Conservation (phyloP, 2,797 vertebrate genomes). For the Spinibarbus caldwelli region DNA sequence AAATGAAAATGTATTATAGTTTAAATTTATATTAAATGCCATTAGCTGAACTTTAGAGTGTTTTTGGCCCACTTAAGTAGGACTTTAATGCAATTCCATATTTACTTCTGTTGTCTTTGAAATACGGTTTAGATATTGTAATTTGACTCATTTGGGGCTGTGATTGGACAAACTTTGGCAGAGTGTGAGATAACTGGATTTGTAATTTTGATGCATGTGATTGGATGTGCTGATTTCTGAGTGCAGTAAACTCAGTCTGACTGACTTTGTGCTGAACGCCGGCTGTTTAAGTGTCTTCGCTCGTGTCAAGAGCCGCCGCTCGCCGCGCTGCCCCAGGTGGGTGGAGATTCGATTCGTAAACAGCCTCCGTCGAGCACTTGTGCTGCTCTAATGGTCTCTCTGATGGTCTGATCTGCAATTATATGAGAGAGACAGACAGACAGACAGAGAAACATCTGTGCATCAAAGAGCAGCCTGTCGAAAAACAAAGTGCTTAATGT, state of each 20-base stretch:
- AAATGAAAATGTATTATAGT: too few relatives aligned
- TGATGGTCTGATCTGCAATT: slow-evolving; percentile 37
- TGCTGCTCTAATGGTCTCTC: slow-evolving; percentile 8
- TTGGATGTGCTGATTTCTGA: background rate
- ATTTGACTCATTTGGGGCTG: background rate
- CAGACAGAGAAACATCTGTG: slow-evolving; percentile 11
- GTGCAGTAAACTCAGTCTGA: background rate
- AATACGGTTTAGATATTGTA: background rate
- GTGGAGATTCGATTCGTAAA: slow-evolving; percentile 24
- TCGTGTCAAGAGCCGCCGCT: slow-evolving; percentile 6
- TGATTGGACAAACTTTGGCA: background rate
- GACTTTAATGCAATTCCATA: background rate
- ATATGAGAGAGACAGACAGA: background rate
- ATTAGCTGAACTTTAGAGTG: too few relatives aligned
- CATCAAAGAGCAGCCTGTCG: background rate
- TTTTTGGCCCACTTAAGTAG: background rate
- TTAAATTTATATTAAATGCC: too few relatives aligned
- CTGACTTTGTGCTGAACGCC: background rate
- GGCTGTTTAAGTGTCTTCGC: background rate
- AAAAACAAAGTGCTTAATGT: background rate
- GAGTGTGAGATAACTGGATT: background rate
- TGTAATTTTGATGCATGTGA: background rate
- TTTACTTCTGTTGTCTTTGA: background rate
- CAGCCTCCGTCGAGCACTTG: background rate
- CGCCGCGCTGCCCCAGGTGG: background rate